Evolutionary conservation across 2,113 vertebrate species (phyloP).

Genomic region (Solea solea): DNA sequence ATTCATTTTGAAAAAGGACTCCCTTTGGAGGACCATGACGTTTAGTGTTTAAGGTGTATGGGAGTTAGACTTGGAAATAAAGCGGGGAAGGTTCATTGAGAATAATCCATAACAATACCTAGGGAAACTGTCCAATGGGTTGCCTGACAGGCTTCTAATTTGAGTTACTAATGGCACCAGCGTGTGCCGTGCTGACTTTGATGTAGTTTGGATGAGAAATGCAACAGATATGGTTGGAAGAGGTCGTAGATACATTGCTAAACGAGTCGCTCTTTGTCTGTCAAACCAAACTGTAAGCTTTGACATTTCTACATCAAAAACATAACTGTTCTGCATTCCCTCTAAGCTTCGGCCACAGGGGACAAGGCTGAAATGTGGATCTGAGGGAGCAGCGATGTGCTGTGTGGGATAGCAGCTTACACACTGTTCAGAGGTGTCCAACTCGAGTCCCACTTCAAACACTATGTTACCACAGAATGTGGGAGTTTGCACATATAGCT

Average conservation of each 20-base stretch:
- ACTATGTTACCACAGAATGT: conserved; percentile 71
- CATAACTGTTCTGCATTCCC: conserved; percentile 50
- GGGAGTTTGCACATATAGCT: conserved; percentile 72
- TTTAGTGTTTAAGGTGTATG: not conserved
- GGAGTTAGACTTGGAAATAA: not conserved
- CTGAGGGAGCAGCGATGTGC: conserved; percentile 60
- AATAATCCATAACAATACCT: too few relatives aligned
- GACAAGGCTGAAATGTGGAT: conserved; percentile 69
- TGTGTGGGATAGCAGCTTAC: conserved; percentile 71
- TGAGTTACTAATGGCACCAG: too few relatives aligned
- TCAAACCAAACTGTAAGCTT: conserved; percentile 37
- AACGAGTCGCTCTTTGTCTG: conserved; percentile 5
- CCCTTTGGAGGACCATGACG: not conserved
- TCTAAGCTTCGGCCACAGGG: conserved; percentile 60
- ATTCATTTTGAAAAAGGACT: not conserved
- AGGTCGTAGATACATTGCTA: too few relatives aligned
- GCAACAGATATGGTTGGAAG: too few relatives aligned
- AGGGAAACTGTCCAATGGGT: too few relatives aligned
- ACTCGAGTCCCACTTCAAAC: conserved; percentile 79
- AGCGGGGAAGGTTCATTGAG: too few relatives aligned
- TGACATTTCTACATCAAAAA: conserved; percentile 32
- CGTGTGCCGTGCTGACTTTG: too few relatives aligned
- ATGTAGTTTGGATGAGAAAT: too few relatives aligned
- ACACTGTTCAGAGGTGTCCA: conserved; percentile 60
- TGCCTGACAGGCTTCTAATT: too few relatives aligned